Evolutionary conservation across 2,113 vertebrate species (phyloP).

Genomic region (Neofelis nebulosa): DNA sequence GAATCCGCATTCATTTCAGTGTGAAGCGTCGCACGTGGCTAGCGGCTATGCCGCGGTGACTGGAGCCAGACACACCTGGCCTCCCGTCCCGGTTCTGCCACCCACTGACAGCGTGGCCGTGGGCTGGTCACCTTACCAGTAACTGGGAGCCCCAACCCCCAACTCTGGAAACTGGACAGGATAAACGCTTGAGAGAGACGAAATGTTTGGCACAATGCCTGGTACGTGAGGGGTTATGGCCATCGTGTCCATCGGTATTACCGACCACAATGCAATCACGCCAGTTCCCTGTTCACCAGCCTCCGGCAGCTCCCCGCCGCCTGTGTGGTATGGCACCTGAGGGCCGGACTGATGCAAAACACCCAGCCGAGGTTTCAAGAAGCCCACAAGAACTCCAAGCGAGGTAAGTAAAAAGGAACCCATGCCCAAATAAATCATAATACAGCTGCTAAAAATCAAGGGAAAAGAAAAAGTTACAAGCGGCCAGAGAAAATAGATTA

Average conservation of each 20-base stretch:
- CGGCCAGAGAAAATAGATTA: not conserved
- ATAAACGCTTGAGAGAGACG: not conserved
- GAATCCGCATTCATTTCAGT: not conserved
- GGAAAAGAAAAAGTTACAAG: not conserved
- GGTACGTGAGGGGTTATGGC: fast-evolving
- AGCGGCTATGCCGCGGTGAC: too few species aligned
- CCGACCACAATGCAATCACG: fast-evolving
- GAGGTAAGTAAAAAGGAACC: not conserved
- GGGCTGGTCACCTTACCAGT: not conserved
- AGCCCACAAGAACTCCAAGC: not conserved
- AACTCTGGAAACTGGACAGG: not conserved
- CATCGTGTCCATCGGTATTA: fast-evolving
- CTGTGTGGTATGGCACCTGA: fast-evolving
- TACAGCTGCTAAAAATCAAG: not conserved
- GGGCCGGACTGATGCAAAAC: not conserved
- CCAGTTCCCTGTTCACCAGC: fast-evolving
- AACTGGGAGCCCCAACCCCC: not conserved
- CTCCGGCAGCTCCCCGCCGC: fast-evolving
- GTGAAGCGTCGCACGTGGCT: not conserved
- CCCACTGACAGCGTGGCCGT: too few species aligned
- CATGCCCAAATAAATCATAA: not conserved
- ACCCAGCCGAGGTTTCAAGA: not conserved
- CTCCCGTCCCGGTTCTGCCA: not conserved
- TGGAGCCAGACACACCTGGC: not conserved
- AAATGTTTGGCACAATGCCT: not conserved